These are phyloP conservation scores for Petrocephalus schoutedeni DNA, from an alignment of 2,797 vertebrate genomes.

Conservation along the genomic window DNA sequence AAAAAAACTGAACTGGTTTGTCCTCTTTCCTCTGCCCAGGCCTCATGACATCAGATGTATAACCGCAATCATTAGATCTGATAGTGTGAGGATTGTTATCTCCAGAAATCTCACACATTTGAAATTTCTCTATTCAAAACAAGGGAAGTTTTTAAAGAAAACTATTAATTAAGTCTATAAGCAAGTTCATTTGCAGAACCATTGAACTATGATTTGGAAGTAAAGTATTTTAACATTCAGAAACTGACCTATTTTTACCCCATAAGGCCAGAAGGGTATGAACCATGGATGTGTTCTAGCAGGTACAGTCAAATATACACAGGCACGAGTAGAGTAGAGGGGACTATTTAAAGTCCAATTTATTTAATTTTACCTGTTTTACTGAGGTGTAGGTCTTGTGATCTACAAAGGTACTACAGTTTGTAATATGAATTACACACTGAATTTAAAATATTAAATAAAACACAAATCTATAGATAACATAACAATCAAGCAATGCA, in stretches of 20 bases:
- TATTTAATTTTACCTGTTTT: not conserved
- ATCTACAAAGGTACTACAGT: not conserved
- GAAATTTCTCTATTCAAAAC: not conserved
- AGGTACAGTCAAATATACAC: not conserved
- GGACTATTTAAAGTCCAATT: not conserved
- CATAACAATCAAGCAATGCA: not conserved
- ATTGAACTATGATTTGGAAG: not conserved
- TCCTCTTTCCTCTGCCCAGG: not conserved
- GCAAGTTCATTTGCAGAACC: not conserved
- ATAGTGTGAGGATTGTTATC: not conserved
- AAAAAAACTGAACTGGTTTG: not conserved
- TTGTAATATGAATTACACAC: not conserved
- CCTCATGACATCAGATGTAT: not conserved
- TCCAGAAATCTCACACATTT: not conserved
- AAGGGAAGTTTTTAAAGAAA: conserved; percentile 1
- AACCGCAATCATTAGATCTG: not conserved
- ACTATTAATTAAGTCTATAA: not conserved
- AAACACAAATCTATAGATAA: not conserved
- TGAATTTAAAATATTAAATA: not conserved
- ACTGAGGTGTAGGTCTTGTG: not conserved
- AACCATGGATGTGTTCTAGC: not conserved
- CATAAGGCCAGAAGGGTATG: not conserved
- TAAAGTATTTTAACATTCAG: not conserved
- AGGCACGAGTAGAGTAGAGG: not conserved
- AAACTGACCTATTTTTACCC: not conserved